Conservation (phyloP, 2,888 invertebrate genomes). For the Patella caerulea region DNA sequence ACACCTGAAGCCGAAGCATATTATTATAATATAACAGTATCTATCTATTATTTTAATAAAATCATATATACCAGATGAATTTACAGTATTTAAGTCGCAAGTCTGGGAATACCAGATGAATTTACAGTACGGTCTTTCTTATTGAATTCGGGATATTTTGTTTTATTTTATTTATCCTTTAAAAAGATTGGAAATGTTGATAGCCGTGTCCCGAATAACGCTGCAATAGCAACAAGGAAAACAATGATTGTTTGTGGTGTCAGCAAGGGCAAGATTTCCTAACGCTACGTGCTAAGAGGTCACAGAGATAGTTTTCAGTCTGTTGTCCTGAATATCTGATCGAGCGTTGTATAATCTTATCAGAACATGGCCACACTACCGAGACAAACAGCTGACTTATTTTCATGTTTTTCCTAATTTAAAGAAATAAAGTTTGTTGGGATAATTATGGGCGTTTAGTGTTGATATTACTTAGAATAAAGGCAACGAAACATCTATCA, state of each 20-base stretch:
- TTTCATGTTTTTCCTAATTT: too few species aligned
- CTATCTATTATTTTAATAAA: too few species aligned
- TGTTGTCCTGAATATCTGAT: constrained; percentile 47
- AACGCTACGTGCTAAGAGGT: constrained; percentile 48
- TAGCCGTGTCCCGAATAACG: constrained; percentile 48
- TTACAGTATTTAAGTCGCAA: too few species aligned
- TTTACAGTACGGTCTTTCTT: too few species aligned
- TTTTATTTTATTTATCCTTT: constrained; percentile 40
- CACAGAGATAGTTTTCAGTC: constrained; percentile 52
- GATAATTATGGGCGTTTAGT: too few species aligned
- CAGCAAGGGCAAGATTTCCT: constrained; percentile 45
- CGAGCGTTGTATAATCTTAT: constrained; percentile 48
- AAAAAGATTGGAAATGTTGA: constrained; percentile 62
- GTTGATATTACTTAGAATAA: too few species aligned
- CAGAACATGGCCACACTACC: constrained; percentile 48
- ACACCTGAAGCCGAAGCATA: too few species aligned
- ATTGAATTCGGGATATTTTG: background rate
- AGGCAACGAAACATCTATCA: too few species aligned
- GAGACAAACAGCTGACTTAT: background rate
- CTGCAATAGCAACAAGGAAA: constrained; percentile 53
- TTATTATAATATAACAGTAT: too few species aligned
- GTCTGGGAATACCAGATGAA: too few species aligned
- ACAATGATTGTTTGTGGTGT: constrained; percentile 56
- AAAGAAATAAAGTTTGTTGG: too few species aligned
- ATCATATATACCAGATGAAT: too few species aligned